phyloP scores from a whole-genome alignment of 2,113 vertebrate genomes.

The Actenoides hombroni region DNA sequence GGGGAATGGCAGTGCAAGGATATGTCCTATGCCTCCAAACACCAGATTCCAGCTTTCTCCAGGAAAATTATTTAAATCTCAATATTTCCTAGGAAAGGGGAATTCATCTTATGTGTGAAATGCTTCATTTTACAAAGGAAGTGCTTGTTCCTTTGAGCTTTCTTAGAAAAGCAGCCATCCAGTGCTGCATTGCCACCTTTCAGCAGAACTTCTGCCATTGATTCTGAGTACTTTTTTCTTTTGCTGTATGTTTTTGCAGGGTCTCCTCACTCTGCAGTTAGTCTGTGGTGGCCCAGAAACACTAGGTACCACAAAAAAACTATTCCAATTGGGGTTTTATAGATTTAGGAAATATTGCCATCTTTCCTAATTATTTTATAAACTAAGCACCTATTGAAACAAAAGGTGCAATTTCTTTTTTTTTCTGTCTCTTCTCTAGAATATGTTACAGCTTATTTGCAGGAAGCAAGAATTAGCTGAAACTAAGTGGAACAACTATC shows the following conservation, averaged over 20 bases:
- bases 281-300: neutral
- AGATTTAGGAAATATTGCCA: neutral
- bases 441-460: neutral
- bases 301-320: neutral
- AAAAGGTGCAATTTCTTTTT: neutral
- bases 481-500: neutral
- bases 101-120: neutral
- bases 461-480: neutral
- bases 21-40: fast-evolving
- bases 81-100: neutral
- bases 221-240: neutral
- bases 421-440: neutral
- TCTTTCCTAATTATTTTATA: neutral
- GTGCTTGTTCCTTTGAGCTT: neutral
- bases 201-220: neutral
- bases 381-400: neutral
- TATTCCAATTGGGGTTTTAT: too few species aligned
- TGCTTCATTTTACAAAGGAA: neutral
- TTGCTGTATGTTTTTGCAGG: fast-evolving
- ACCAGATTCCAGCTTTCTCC: neutral
- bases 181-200: neutral
- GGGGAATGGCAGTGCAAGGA: neutral
- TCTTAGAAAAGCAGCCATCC: neutral
- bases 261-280: neutral
- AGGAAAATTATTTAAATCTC: neutral